phyloP scores from a whole-genome alignment of 2,888 invertebrate species.

The Malacosoma neustria region DNA sequence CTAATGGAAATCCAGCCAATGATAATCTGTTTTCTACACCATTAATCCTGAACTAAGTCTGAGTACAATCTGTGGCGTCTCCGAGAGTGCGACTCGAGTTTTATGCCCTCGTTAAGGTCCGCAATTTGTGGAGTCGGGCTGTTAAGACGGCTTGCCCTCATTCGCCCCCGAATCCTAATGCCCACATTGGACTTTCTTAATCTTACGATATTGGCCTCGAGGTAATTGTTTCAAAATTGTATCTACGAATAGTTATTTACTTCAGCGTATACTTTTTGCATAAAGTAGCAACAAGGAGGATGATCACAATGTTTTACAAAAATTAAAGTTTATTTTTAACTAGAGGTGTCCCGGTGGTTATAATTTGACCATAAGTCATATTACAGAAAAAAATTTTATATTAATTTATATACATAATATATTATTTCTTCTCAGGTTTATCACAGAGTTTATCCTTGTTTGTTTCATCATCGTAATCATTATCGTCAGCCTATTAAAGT shows the following conservation, averaged over 20 bases:
- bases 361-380: too few species aligned
- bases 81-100: conserved; percentile 64
- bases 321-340: too few species aligned
- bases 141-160: conserved; percentile 62
- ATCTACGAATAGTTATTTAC: conserved; percentile 38
- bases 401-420: too few species aligned
- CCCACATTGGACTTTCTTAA: conserved; percentile 72
- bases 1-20: conserved; percentile 73
- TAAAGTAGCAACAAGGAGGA: too few species aligned
- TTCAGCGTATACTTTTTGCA: neutral
- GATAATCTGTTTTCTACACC: conserved; percentile 77
- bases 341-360: too few species aligned
- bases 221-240: conserved; percentile 74
- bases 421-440: too few species aligned
- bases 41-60: conserved; percentile 75
- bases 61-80: conserved; percentile 71
- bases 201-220: conserved; percentile 69
- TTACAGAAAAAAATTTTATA: too few species aligned
- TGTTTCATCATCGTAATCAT: too few species aligned
- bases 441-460: too few species aligned
- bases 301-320: too few species aligned
- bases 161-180: conserved; percentile 64
- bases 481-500: too few species aligned
- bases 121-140: conserved; percentile 73
- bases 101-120: conserved; percentile 73